Percentiles rank a stretch among this genome's conserved stretches.
phyloP scores from a whole-genome alignment of 2,113 vertebrate genomes.

The Regulus satrapa region DNA sequence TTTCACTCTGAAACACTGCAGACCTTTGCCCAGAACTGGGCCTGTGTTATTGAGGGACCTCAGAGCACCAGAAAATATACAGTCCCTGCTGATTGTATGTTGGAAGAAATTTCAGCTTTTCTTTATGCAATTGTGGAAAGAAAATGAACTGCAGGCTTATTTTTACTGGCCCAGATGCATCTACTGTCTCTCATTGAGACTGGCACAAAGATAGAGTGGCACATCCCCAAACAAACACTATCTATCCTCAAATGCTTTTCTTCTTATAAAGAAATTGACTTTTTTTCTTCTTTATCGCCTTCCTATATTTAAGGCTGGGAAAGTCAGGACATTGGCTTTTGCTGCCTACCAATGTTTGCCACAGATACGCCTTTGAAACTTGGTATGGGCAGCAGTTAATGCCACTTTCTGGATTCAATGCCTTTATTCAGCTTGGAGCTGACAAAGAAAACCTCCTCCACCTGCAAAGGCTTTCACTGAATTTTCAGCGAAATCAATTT shows the following conservation, averaged over 20 bases:
- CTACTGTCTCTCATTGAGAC: neutral
- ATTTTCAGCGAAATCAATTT: neutral
- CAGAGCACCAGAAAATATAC: neutral
- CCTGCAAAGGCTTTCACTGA: neutral
- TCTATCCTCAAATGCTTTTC: neutral
- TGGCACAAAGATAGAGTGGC: neutral
- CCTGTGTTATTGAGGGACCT: neutral
- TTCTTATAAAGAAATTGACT: neutral
- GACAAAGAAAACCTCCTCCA: neutral
- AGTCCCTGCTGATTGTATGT: neutral
- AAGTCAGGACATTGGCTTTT: neutral
- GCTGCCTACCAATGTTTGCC: neutral
- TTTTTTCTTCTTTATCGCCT: neutral
- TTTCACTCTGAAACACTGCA: neutral
- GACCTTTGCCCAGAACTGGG: neutral
- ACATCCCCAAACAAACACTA: neutral
- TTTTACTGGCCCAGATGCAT: neutral
- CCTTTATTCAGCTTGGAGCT: neutral
- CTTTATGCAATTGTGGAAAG: neutral
- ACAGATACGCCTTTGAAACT: neutral
- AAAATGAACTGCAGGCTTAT: neutral
- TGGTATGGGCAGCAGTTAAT: neutral
- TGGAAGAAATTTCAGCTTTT: neutral
- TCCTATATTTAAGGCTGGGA: neutral
- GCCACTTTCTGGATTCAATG: neutral